Percentiles rank a stretch among this genome's conserved stretches.
Evolutionary conservation across 2,888 invertebrate genomes (phyloP).

Genomic region (Caenorhabditis sinica): DNA sequence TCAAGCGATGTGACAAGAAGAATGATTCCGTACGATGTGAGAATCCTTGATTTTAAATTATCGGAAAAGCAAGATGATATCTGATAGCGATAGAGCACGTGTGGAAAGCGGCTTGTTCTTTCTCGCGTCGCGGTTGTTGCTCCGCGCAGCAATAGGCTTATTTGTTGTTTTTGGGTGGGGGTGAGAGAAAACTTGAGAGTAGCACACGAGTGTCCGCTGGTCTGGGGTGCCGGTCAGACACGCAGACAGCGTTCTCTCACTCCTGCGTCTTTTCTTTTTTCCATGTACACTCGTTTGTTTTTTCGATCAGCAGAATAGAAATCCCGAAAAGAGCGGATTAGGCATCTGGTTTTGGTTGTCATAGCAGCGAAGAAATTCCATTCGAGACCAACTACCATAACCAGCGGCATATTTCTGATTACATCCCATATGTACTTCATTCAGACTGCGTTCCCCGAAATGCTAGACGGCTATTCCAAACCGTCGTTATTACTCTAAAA

Average conservation of each 20-base stretch:
- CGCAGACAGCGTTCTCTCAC: slow-evolving; percentile 47
- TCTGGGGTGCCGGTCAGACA: slow-evolving; percentile 36
- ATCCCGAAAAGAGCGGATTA: neutral
- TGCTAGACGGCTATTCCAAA: no score
- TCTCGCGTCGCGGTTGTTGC: slow-evolving; percentile 43
- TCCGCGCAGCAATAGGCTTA: slow-evolving; percentile 47
- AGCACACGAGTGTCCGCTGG: slow-evolving; percentile 47
- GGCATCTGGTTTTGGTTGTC: neutral
- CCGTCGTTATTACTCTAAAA: no score
- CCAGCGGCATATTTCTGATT: no score
- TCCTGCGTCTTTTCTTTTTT: slow-evolving; percentile 33
- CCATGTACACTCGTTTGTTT: neutral
- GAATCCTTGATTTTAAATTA: no score
- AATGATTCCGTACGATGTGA: no score
- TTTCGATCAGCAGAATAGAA: neutral
- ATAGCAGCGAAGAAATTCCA: neutral
- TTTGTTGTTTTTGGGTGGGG: slow-evolving; percentile 55
- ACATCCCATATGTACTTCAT: no score
- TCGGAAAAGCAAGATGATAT: neutral
- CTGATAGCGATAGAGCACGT: neutral
- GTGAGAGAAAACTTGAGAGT: slow-evolving; percentile 59
- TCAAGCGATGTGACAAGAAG: no score
- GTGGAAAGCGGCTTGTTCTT: neutral
- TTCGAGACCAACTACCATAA: neutral
- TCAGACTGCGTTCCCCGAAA: no score